phyloP scores from a whole-genome alignment of 2,113 vertebrate genomes.

The Scalopus aquaticus region DNA sequence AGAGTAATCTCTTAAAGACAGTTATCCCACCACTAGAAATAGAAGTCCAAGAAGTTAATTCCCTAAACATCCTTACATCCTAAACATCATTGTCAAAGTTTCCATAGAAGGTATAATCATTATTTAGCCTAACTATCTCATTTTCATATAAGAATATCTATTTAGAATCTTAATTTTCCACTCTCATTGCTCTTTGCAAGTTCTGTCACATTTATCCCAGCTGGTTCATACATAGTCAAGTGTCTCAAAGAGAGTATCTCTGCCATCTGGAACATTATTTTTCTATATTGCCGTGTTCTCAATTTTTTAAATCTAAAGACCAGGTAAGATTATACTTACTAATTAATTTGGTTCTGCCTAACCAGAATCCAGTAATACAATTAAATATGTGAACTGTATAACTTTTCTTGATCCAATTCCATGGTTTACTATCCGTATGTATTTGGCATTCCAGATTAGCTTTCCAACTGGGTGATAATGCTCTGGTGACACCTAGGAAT shows the following conservation, averaged over 20 bases:
- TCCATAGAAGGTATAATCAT: not conserved
- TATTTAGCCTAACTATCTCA: not conserved
- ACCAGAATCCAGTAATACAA: not conserved
- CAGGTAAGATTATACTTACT: not conserved
- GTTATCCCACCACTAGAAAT: not conserved
- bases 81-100: not conserved
- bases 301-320: not conserved
- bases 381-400: not conserved
- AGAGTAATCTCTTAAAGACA: not conserved
- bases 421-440: not conserved
- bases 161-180: not conserved
- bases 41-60: not conserved
- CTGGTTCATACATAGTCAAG: not conserved
- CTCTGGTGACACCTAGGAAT: not conserved
- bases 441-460: not conserved
- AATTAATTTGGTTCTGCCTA: not conserved
- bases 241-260: not conserved
- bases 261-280: not conserved
- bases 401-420: not conserved
- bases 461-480: not conserved
- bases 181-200: not conserved
- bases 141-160: not conserved
- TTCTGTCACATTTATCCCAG: not conserved
- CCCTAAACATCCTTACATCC: not conserved
- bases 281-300: not conserved